Evolutionary conservation across 2,888 invertebrate genomes (phyloP).

Genomic region (Marronus borbonicus): DNA sequence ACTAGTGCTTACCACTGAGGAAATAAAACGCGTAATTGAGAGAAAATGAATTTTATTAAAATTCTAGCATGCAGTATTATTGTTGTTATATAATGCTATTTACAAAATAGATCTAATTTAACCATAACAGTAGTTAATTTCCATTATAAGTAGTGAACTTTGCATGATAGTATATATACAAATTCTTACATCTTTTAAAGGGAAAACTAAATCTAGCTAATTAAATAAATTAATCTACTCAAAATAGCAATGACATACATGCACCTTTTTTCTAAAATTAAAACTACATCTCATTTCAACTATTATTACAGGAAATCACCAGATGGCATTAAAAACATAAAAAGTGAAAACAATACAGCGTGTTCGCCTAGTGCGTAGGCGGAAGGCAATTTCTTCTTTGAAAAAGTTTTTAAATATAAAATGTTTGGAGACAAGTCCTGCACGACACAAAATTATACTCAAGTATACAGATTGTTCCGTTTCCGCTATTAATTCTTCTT

Average conservation of each 20-base stretch:
- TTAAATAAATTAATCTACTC: conserved; percentile 45
- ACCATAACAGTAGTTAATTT: conserved; percentile 55
- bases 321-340: too few relatives aligned
- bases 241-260: conserved; percentile 28
- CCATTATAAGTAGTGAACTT: conserved; percentile 61
- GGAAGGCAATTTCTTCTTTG: too few relatives aligned
- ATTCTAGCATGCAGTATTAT: conserved; percentile 66
- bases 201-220: conserved; percentile 50
- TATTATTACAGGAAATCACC: too few relatives aligned
- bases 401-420: too few relatives aligned
- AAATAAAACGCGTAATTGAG: conserved; percentile 57
- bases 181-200: conserved; percentile 59
- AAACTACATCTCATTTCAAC: too few relatives aligned
- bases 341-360: too few relatives aligned
- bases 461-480: too few relatives aligned
- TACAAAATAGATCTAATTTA: conserved; percentile 65
- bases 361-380: too few relatives aligned
- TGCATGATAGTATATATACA: conserved; percentile 63
- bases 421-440: too few relatives aligned
- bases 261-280: conserved; percentile 26
- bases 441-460: too few relatives aligned
- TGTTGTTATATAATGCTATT: conserved; percentile 64
- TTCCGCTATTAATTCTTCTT: too few relatives aligned
- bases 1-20: conserved; percentile 3
- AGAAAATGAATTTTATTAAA: conserved; percentile 68